Evolutionary conservation across 1,140 invertebrate species (phyloP).

Genomic region (Caenorhabditis remanei): DNA sequence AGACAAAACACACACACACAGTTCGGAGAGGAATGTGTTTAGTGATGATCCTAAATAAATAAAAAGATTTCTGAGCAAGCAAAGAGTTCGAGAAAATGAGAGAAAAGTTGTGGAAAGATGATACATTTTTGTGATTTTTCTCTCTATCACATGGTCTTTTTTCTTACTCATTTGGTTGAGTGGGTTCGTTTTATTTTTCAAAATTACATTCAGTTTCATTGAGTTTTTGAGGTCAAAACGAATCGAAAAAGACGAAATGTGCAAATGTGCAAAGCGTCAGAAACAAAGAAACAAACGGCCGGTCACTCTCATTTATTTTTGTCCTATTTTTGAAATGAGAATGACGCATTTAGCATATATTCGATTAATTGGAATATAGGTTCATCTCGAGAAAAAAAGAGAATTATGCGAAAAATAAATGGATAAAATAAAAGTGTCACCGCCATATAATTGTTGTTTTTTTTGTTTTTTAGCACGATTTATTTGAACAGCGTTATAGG

Average conservation of each 20-base stretch:
- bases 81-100: neutral
- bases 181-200: neutral
- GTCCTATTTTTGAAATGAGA: neutral
- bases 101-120: neutral
- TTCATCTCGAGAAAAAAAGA: neutral
- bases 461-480: neutral
- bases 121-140: constrained; percentile 38
- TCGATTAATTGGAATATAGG: neutral
- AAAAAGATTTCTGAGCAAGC: constrained; percentile 13
- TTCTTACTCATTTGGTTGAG: neutral
- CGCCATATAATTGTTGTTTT: constrained; percentile 14
- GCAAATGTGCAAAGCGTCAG: constrained; percentile 29
- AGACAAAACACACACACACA: neutral
- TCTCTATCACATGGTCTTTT: neutral
- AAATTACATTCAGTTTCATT: constrained; percentile 45
- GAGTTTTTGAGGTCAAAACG: neutral
- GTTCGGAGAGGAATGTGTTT: constrained; percentile 9
- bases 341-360: constrained; percentile 36
- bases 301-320: neutral
- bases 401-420: neutral
- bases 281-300: neutral
- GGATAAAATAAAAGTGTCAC: neutral
- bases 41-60: constrained; percentile 49
- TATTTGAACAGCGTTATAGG: constrained; percentile 39
- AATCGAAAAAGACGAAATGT: neutral